Evolutionary conservation across 92 coral and sea anemone genomes (phyloP).

Genomic region (Diadumene lineata): DNA sequence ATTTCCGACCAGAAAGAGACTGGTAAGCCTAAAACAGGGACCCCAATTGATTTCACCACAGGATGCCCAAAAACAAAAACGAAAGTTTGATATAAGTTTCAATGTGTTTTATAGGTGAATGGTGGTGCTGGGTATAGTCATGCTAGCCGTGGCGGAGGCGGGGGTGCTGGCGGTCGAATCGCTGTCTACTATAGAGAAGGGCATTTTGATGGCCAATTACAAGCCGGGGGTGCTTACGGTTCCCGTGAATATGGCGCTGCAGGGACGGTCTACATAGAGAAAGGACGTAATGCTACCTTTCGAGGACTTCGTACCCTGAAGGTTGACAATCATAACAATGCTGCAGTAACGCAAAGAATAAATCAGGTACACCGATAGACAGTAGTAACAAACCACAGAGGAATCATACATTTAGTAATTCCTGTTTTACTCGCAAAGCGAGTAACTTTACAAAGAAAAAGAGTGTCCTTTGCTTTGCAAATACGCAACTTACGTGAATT

Average conservation of each 20-base stretch:
- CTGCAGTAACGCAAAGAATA: conserved; percentile 44
- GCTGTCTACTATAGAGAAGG: conserved; percentile 57
- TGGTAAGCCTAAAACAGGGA: too few relatives aligned
- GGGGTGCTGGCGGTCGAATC: conserved; percentile 75
- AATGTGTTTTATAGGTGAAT: conserved; percentile 37
- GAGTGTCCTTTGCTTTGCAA: too few relatives aligned
- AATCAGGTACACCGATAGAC: conserved; percentile 32
- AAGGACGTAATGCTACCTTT: conserved; percentile 13
- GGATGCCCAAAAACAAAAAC: too few relatives aligned
- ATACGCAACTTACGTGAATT: too few relatives aligned
- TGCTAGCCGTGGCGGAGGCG: conserved; percentile 60
- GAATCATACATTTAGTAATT: too few relatives aligned
- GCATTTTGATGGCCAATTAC: conserved; percentile 50
- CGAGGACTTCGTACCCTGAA: conserved; percentile 23
- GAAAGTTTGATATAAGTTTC: too few relatives aligned
- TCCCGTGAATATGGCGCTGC: conserved; percentile 60
- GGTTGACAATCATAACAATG: conserved; percentile 48
- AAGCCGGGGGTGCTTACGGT: conserved; percentile 66
- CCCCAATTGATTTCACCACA: too few relatives aligned
- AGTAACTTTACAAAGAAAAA: too few relatives aligned
- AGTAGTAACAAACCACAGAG: too few relatives aligned
- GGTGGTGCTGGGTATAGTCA: conserved; percentile 57
- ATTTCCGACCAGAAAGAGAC: too few relatives aligned
- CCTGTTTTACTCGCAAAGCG: too few relatives aligned
- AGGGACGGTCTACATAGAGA: conserved; percentile 58